These are phyloP conservation scores for Achatina immaculata DNA, from an alignment of 1,140 invertebrate species.

Conservation along the genomic window DNA sequence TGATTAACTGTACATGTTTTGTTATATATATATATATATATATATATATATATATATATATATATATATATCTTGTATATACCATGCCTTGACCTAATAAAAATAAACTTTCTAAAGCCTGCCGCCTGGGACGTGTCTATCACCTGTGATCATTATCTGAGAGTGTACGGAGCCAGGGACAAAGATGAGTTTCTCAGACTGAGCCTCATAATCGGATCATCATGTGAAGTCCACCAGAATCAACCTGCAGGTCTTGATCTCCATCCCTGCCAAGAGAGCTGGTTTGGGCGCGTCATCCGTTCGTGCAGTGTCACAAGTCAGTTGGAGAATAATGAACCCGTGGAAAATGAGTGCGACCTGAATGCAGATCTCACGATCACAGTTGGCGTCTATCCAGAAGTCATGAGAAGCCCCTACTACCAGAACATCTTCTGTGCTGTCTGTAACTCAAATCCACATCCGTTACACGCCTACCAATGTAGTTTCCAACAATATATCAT, in stretches of 20 bases:
- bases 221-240: not conserved
- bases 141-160: not conserved
- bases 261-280: not conserved
- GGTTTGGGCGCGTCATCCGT: not conserved
- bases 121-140: not conserved
- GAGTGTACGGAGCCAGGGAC: not conserved
- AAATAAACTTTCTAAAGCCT: not conserved
- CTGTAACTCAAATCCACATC: not conserved
- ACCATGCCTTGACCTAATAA: too few relatives aligned
- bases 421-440: constrained; percentile 16
- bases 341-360: not conserved
- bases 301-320: not conserved
- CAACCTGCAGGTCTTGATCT: not conserved
- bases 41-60: too few relatives aligned
- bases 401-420: not conserved
- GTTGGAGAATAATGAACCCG: not conserved
- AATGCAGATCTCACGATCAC: not conserved
- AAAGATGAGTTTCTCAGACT: constrained; percentile 8
- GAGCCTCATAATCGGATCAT: not conserved
- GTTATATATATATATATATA: too few relatives aligned
- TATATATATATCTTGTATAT: too few relatives aligned
- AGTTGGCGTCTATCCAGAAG: not conserved
- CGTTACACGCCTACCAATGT: not conserved
- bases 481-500: not conserved
- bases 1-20: too few relatives aligned